Base-by-base conservation (phyloP, 1,140 invertebrate genomes). In the Achroia grisella region DNA sequence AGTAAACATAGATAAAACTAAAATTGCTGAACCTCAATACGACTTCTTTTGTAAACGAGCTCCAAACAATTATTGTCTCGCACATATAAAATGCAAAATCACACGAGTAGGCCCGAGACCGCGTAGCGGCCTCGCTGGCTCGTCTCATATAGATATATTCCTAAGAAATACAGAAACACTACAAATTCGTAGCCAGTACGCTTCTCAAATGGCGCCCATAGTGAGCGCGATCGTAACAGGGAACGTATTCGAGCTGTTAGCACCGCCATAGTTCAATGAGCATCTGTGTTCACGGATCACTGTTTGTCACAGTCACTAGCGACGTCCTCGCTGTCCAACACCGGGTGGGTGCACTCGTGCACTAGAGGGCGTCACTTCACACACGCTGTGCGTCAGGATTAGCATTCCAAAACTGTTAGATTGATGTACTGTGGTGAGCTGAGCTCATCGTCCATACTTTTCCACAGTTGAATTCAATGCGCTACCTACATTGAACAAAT, bases 61-160 rank as follows among this genome's bases (percentile, higher is more conserved):
- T 69, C 66, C 58, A 52, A 56, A 54, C 33, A 62, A 71, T 67
- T 84, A 84, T 82, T 84, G 78, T 84, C 80, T 82, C 80, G 75
- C 74, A 78, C 74, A 67, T 73, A 72, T 47, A 65, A 69, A 78
- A 75, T 64, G 69, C 64, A 69, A 39, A 39, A 63, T 56, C 52
- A 62, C 61, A 59, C 48, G 55, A 53, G 57, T 54, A 53, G 51
- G 54, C 52, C 31, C 30, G 35, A 33, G 44, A 12, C 13, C 34
- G 28, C 43, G 48, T 45, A 44, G 54, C 33, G n/a, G n/a, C n/a
- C n/a, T n/a, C 47, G 30, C 39, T 45, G 47, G 27, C 12, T 30
- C 2, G 15, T 31, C 10, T 27, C 31, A 50, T 23, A 44, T 51
- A 60, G 41, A 52, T 56, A 52, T 65, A 58, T 40, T 45, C 55